Base-by-base conservation (phyloP, 37 sponge, comb jelly and placozoan species). In the Dysidea cf. avara region DNA sequence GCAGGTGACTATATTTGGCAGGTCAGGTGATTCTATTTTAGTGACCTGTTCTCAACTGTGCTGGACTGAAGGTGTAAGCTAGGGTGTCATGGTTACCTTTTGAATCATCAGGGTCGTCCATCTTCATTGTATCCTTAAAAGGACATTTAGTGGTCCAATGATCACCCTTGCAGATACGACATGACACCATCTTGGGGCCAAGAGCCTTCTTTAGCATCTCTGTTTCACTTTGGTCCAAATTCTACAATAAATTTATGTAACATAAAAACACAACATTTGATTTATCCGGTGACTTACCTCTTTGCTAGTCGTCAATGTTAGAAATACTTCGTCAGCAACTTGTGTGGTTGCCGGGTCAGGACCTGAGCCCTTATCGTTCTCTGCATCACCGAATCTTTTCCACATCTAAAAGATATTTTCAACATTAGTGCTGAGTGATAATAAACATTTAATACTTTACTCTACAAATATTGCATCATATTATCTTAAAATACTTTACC, bases 61-160 rank as follows among this genome's bases (percentile, higher is more conserved):
- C n/a, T n/a, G n/a, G n/a, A n/a, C n/a, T n/a, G n/a, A n/a, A n/a
- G n/a, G n/a, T n/a, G n/a, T n/a, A n/a, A n/a, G n/a, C n/a, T n/a
- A n/a, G n/a, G n/a, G n/a, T n/a, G n/a, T n/a, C n/a, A n/a, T n/a
- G n/a, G n/a, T n/a, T n/a, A n/a, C n/a, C n/a, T n/a, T n/a, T n/a
- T n/a, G n/a, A n/a, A n/a, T n/a, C n/a, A n/a, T n/a, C n/a, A n/a
- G n/a, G n/a, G n/a, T n/a, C n/a, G n/a, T n/a, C n/a, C n/a, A n/a
- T n/a, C n/a, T 76, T 88, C 33, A 95, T 80, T 3, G 80, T 77
- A 63, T 95, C 96, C 72, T 95, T 95, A 65, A 90, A 95, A 11
- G 96, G 96, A 61, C 96, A 95, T 50, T 87, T 79, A 20, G 84
- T 82, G 37, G 91, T 90, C 96, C 96, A 95, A 53, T 95, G 96